phyloP scores from a whole-genome alignment of 2,888 invertebrate species.

The Drosophila monieri region DNA sequence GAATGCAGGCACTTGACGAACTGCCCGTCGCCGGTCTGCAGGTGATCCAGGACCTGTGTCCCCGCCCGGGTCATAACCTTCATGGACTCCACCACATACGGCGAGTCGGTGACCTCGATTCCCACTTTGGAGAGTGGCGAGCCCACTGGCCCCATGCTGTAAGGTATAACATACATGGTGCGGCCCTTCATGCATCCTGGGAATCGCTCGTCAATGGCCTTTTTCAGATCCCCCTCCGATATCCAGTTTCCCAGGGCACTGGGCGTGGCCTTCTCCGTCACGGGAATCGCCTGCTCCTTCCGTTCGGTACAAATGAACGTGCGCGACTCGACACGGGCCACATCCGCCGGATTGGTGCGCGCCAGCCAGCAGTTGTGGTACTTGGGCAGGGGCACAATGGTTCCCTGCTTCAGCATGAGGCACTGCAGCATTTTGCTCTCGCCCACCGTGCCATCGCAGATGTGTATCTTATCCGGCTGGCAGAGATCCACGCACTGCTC shows the following conservation, averaged over 20 bases:
- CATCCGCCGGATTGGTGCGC: constrained; percentile 98
- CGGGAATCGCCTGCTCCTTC: constrained; percentile 92
- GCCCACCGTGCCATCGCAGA: constrained; percentile 95
- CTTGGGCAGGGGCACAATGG: constrained; percentile 91
- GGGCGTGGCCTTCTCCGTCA: constrained; percentile 89
- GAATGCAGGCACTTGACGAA: constrained; percentile 97
- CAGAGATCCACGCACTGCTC: constrained; percentile 92
- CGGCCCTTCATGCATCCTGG: constrained; percentile 95
- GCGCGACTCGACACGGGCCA: constrained; percentile 97
- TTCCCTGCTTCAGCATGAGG: constrained; percentile 91
- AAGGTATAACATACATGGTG: constrained; percentile 99
- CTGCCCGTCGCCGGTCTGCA: constrained; percentile 85
- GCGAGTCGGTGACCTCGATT: constrained; percentile 98
- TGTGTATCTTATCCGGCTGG: constrained; percentile 93
- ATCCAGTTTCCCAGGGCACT: constrained; percentile 98
- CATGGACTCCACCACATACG: constrained; percentile 99
- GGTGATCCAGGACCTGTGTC: constrained; percentile 85
- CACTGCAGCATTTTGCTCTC: constrained; percentile 91
- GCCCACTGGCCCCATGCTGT: constrained; percentile 99
- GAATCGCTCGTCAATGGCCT: constrained; percentile 92
- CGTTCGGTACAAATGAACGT: constrained; percentile 96
- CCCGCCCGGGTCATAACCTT: constrained; percentile 98
- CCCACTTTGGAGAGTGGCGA: constrained; percentile 98
- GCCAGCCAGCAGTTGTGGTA: constrained; percentile 98
- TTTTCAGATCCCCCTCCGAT: constrained; percentile 91